These are phyloP conservation scores for Labroides dimidiatus DNA, from an alignment of 2,797 vertebrate genomes.

Conservation along the genomic window DNA sequence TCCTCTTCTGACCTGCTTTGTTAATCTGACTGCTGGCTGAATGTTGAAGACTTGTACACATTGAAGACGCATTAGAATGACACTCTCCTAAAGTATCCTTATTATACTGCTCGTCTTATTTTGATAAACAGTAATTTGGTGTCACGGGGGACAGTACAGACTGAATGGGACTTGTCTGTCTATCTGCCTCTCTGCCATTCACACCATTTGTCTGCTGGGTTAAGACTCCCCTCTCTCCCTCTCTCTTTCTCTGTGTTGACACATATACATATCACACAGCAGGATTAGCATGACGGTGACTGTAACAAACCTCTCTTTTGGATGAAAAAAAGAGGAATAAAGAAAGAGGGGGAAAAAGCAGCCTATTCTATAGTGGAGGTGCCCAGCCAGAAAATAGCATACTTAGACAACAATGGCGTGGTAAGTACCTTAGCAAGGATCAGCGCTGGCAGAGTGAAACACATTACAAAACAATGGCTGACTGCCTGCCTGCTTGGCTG, in stretches of 20 bases:
- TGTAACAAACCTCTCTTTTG: conserved; percentile 80
- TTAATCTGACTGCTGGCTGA: conserved; percentile 52
- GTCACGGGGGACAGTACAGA: conserved; percentile 71
- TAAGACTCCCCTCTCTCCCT: conserved; percentile 68
- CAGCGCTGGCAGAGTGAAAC: conserved; percentile 82
- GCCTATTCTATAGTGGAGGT: conserved; percentile 80
- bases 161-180: conserved; percentile 75
- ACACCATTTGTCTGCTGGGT: conserved; percentile 64
- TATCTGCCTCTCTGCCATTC: conserved; percentile 71
- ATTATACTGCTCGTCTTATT: conserved; percentile 69
- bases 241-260: conserved; percentile 78
- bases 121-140: conserved; percentile 81
- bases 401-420: conserved; percentile 84
- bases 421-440: conserved; percentile 85
- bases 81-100: conserved; percentile 59
- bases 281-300: conserved; percentile 82
- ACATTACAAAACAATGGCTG: conserved; percentile 84
- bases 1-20: conserved; percentile 49
- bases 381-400: conserved; percentile 85
- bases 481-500: conserved; percentile 77
- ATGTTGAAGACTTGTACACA: conserved; percentile 36
- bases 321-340: conserved; percentile 43
- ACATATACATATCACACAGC: conserved; percentile 83
- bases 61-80: conserved; percentile 45
- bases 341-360: conserved; percentile 29